Evolutionary conservation across 2,888 invertebrate species (phyloP).

Genomic region (Cheilosia pagana): DNA sequence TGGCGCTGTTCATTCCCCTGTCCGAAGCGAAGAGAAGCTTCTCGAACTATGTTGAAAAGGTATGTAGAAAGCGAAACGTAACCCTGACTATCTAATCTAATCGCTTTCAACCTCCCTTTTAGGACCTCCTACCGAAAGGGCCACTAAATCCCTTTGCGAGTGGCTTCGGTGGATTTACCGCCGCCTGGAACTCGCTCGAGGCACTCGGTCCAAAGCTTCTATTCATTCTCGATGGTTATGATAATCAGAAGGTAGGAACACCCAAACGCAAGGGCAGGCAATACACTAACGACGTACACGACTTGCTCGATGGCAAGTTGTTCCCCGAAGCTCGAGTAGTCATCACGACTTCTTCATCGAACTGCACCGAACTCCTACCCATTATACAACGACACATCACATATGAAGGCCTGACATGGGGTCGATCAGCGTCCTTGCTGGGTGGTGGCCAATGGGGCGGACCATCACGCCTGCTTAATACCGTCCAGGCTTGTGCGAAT

Average conservation of each 20-base stretch:
- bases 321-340: slow-evolving; percentile 85
- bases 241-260: slow-evolving; percentile 80
- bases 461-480: slow-evolving; percentile 83
- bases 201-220: slow-evolving; percentile 84
- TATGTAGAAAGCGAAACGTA: slow-evolving; percentile 46
- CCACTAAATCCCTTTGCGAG: slow-evolving; percentile 79
- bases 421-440: slow-evolving; percentile 84
- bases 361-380: slow-evolving; percentile 82
- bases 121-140: slow-evolving; percentile 84
- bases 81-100: background rate
- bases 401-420: slow-evolving; percentile 84
- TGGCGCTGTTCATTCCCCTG: slow-evolving; percentile 85
- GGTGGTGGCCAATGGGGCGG: slow-evolving; percentile 84
- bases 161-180: slow-evolving; percentile 80
- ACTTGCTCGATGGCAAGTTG: slow-evolving; percentile 84
- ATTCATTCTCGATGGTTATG: slow-evolving; percentile 85
- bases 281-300: slow-evolving; percentile 83
- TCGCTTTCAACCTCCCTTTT: background rate
- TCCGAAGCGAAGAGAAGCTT: slow-evolving; percentile 84
- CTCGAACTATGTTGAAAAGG: slow-evolving; percentile 78
- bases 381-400: slow-evolving; percentile 84
- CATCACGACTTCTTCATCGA: slow-evolving; percentile 84
- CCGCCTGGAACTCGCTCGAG: slow-evolving; percentile 84
- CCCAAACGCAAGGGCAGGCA: slow-evolving; percentile 78
- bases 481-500: slow-evolving; percentile 82